Evolutionary conservation across 1,140 invertebrate genomes (phyloP).

Genomic region (Halyomorpha halys): DNA sequence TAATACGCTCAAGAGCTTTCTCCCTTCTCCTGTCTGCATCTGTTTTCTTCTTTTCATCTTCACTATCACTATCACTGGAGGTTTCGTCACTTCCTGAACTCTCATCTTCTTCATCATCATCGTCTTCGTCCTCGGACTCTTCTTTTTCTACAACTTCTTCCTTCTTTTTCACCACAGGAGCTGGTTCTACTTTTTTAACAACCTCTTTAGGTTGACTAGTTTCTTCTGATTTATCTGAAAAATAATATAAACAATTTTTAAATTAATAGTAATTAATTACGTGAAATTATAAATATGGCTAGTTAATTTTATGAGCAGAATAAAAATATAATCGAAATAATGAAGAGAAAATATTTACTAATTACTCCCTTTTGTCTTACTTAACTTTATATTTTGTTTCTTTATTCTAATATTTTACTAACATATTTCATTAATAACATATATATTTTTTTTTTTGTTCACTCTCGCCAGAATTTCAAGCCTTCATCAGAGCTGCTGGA

Average conservation of each 20-base stretch:
- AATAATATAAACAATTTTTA: background rate
- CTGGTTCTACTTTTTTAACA: conserved; percentile 45
- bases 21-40: conserved; percentile 55
- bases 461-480: too few species aligned
- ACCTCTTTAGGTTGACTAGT: conserved; percentile 34
- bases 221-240: conserved; percentile 28
- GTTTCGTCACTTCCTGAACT: conserved; percentile 17
- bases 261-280: too few species aligned
- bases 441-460: too few species aligned
- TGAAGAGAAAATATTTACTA: too few species aligned
- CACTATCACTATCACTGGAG: conserved; percentile 25
- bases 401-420: too few species aligned
- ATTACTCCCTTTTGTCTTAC: too few species aligned
- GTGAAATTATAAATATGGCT: too few species aligned
- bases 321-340: too few species aligned
- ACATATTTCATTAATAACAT: too few species aligned
- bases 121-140: conserved; percentile 29
- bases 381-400: too few species aligned
- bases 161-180: conserved; percentile 34
- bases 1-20: conserved; percentile 54
- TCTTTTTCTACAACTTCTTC: conserved; percentile 24
- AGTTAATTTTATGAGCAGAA: too few species aligned
- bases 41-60: conserved; percentile 43
- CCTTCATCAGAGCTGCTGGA: too few species aligned
- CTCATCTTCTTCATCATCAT: conserved; percentile 37